Base-by-base conservation (phyloP, 2,113 vertebrate species). In the Albula goreensis region DNA sequence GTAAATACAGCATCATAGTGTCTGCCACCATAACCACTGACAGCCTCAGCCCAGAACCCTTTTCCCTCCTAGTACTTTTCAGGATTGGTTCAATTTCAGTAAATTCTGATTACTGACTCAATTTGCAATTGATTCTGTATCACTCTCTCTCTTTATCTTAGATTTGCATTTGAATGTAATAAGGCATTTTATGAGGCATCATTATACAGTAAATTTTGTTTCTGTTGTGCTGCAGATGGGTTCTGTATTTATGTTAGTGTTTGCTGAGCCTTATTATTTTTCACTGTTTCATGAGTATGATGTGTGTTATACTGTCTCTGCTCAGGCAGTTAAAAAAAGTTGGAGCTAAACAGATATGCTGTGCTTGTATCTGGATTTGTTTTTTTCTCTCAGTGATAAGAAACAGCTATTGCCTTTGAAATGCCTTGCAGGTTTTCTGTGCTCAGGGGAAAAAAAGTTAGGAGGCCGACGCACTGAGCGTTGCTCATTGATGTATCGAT, bases 401-500 rank as follows among this genome's bases (percentile, higher is more conserved):
- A n/a, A 74, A 22, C 70, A 31, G 70, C 22, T 74, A n/a, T 8
- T 10, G n/a, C 22, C n/a, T 74, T 74, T 74, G 70, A 74, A 31
- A 31, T 74, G 53, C 12, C 12, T 12, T 56, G 70, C 70, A 74
- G 70, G 70, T 74, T 22, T 74, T 74, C 70, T 31, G 70, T 22
- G 3, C 10, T 31, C 5, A 74, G 70, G 70, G 60, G 57, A 13
- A 70, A 74, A 25, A 31, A 74, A 74, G 22, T 19, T 74, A n/a
- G 2, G 22, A 31, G 70, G 70, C 70, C 10, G n/a, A 31, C 22
- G 22, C 70, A 3, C 70, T 0, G n/a, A 56, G 53, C 53, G 17
- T 31, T 74, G 52, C 52, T 81, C 50, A 53, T n/a, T 81, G 50
- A 81, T 81, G 50, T 81, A 80, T 53, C 8, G 51, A 88, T 13